Conservation (phyloP, 1,140 invertebrate species). For the Berghia stephanieae region DNA sequence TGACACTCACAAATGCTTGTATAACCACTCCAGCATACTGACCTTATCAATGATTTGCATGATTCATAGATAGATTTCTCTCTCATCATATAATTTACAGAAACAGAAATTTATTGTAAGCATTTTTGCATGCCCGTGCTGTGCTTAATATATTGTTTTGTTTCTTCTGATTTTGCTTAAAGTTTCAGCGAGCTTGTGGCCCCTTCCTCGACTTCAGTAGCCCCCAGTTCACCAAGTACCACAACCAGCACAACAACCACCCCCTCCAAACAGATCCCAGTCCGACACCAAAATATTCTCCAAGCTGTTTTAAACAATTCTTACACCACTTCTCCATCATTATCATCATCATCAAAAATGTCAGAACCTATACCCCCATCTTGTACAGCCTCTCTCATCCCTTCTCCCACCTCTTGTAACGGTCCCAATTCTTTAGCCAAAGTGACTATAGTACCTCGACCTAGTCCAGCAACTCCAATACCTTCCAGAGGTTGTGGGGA, state of each 20-base stretch:
- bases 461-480: neutral
- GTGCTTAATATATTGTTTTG: neutral
- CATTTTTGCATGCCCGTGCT: no score
- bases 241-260: no score
- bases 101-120: no score
- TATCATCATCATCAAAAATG: neutral
- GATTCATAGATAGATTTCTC: no score
- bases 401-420: conserved; percentile 11
- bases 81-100: no score
- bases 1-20: no score
- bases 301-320: conserved; percentile 21
- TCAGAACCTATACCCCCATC: neutral
- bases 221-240: neutral
- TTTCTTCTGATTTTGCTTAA: neutral
- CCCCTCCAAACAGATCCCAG: conserved; percentile 14
- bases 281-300: conserved; percentile 18
- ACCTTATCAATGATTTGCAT: no score
- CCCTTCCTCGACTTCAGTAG: neutral
- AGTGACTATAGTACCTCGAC: conserved; percentile 13
- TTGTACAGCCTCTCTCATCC: neutral
- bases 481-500: neutral
- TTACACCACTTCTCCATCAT: neutral
- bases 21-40: no score
- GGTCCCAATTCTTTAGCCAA: neutral
- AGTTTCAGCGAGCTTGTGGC: conserved; percentile 33